These are phyloP conservation scores for Synanthedon formicaeformis DNA, from an alignment of 2,888 invertebrate species.

Conservation along the genomic window DNA sequence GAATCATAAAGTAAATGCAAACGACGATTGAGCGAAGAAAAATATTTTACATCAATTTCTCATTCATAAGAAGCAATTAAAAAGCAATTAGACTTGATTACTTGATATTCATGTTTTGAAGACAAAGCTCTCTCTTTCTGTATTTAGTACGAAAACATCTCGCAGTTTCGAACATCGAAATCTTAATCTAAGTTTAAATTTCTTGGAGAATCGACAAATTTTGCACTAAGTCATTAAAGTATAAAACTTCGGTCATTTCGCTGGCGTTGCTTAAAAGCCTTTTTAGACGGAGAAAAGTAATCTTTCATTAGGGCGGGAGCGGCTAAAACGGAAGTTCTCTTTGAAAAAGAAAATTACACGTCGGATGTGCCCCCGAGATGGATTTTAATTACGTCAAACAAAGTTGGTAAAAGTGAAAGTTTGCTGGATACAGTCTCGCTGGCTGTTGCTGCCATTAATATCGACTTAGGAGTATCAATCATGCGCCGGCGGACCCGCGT, in stretches of 20 bases:
- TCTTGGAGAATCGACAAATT: constrained; percentile 68
- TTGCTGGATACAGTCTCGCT: constrained; percentile 17
- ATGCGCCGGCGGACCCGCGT: constrained; percentile 12
- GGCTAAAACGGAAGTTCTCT: constrained; percentile 69
- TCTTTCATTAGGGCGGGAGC: constrained; percentile 68
- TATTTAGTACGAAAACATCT: constrained; percentile 41
- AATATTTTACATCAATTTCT: constrained; percentile 4
- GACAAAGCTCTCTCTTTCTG: constrained; percentile 35
- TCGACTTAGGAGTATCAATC: constrained; percentile 17
- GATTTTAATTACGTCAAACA: constrained; percentile 69
- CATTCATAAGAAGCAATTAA: constrained; percentile 60
- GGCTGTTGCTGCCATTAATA: constrained; percentile 23
- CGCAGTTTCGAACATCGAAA: constrained; percentile 62
- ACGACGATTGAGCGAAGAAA: no score
- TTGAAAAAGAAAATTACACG: constrained; percentile 70
- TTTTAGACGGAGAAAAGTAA: constrained; percentile 69
- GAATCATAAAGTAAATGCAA: no score
- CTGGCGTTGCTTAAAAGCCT: constrained; percentile 70
- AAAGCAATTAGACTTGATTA: constrained; percentile 62
- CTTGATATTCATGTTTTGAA: constrained; percentile 60
- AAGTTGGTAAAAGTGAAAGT: constrained; percentile 46
- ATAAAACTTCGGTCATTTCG: constrained; percentile 70
- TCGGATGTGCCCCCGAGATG: constrained; percentile 61
- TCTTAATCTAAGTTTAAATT: constrained; percentile 71
- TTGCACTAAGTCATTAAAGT: constrained; percentile 72